Conservation (phyloP, 2,888 invertebrate genomes). For the Frankliniella intonsa region DNA sequence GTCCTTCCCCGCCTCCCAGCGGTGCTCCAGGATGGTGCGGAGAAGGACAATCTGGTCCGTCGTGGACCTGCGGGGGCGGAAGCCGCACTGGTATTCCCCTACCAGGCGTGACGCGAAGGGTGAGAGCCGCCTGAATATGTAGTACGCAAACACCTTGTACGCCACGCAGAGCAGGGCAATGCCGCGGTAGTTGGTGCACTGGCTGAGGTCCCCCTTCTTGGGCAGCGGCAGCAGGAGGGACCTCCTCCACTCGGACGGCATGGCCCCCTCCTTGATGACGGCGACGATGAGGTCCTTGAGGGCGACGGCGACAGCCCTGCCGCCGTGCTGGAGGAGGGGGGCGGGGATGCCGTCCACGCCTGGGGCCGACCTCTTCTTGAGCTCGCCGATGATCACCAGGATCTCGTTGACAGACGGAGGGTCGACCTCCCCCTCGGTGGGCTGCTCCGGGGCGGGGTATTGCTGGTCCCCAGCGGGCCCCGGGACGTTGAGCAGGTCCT, state of each 20-base stretch:
- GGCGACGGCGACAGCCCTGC: neutral
- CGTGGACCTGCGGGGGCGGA: constrained; percentile 10
- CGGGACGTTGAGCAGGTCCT: neutral
- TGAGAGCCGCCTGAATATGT: constrained; percentile 7
- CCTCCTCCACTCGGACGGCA: constrained; percentile 28
- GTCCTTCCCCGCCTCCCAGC: neutral
- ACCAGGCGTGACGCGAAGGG: neutral
- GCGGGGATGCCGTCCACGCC: neutral
- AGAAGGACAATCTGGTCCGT: constrained; percentile 28
- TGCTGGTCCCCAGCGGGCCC: neutral
- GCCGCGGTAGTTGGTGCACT: constrained; percentile 32
- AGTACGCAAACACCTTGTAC: constrained; percentile 24
- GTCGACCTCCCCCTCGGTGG: neutral
- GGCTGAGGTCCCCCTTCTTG: constrained; percentile 29
- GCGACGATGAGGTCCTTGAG: neutral
- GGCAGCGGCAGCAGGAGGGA: constrained; percentile 27
- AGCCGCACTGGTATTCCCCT: constrained; percentile 29
- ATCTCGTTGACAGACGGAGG: neutral
- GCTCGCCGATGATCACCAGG: neutral
- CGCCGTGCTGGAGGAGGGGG: neutral
- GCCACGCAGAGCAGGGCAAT: constrained; percentile 31
- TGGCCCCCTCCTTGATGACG: neutral
- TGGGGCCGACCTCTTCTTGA: neutral
- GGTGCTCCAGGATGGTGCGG: constrained; percentile 29
- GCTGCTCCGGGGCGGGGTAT: neutral